These are phyloP conservation scores for Tragelaphus scriptus DNA, from an alignment of 2,113 vertebrate genomes.

Conservation along the genomic window DNA sequence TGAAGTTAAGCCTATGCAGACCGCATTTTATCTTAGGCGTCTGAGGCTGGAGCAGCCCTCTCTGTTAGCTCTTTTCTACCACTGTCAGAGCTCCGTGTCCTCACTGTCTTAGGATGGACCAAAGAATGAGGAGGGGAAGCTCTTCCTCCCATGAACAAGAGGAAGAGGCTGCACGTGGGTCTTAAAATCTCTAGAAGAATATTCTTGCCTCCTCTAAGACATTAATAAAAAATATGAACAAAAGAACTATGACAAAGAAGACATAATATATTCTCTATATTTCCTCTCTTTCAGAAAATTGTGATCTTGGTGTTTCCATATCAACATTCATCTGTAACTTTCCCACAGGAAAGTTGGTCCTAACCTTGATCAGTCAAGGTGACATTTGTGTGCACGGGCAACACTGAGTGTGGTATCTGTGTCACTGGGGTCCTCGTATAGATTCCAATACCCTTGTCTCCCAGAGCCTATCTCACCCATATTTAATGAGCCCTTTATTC, in stretches of 20 bases:
- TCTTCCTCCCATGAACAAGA: background rate
- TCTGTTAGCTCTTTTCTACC: background rate
- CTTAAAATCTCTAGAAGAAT: background rate
- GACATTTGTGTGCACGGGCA: background rate
- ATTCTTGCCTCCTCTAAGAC: background rate
- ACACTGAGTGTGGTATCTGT: background rate
- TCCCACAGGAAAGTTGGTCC: background rate
- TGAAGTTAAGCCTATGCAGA: background rate
- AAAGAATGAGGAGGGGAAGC: background rate
- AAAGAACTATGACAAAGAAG: background rate
- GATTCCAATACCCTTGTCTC: background rate
- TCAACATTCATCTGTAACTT: background rate
- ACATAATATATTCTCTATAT: background rate
- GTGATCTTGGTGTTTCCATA: background rate
- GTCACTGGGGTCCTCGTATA: background rate
- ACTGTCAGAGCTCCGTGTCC: background rate
- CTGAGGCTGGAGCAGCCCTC: background rate
- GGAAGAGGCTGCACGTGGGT: rapidly evolving
- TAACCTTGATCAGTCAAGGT: background rate
- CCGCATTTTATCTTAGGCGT: background rate
- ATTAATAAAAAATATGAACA: background rate
- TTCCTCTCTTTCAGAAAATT: background rate
- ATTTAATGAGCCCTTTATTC: background rate
- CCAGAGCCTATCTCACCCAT: background rate
- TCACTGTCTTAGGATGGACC: background rate